Base-by-base conservation (phyloP, 2,888 invertebrate genomes). In the Drosophila ochracea region DNA sequence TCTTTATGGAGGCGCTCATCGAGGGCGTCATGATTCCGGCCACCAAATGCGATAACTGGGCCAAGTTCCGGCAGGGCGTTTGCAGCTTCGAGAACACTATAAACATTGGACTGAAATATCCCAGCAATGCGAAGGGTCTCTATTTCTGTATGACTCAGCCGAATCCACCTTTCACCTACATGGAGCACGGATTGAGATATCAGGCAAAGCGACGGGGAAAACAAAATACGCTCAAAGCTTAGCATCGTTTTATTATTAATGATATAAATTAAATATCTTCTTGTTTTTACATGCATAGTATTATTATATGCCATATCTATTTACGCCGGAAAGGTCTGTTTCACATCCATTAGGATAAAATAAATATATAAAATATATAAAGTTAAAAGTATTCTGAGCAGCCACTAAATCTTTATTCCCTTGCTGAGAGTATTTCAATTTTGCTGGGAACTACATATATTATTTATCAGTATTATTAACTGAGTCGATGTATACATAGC, bases 1-100 rank as follows among this genome's bases (percentile, higher is more conserved):
- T 92, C 2, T 92, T 92, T 62, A 91, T 92, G 86, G 92, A 92
- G 74, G 90, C 92, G 0, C 80, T 92, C 16, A 78, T 92, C 25
- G 92, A 92, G 64, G 74, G 83, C 10, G 91, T 91, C 4, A 86
- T 83, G 80, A 91, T 92, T 58, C 84, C 92, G 0, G 91, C 92
- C 1, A 91, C 91, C 31, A 87, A 91, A 35, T 92, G 92, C 60
- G 89, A 91, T n/a, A 92, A 70, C 59, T 92, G 92, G 92, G 73
- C 82, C 58, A 83, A 90, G 57, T 92, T 92, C 67, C 76, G 89
- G 28, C 83, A 84, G 39, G 75, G 83, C 11, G 79, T 82, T 25
- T 92, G 92, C 62, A 83, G 85, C 60, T 91, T 73, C 63, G 54
- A 79, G 16, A 84, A 92, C 43, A 91, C 78, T 6, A 16, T 92